Conservation (phyloP, 2,113 vertebrate species). For the Rana temporaria region DNA sequence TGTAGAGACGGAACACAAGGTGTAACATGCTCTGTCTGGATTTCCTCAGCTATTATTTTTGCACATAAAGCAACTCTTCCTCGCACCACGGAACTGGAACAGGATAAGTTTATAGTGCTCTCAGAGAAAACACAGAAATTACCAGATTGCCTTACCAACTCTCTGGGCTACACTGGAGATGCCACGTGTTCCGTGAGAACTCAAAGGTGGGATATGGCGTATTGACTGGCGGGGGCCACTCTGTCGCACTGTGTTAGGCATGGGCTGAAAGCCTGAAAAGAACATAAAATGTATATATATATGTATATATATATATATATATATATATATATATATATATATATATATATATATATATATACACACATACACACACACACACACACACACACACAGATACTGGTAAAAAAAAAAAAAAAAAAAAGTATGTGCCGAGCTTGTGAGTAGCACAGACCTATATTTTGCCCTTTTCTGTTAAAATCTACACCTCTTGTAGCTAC, state of each 20-base stretch:
- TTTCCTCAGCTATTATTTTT: slow-evolving; percentile 72
- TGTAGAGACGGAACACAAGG: slow-evolving; percentile 74
- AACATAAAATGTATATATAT: neutral
- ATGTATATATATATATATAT: no score
- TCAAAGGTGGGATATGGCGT: slow-evolving; percentile 86
- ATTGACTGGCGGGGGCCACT: slow-evolving; percentile 89
- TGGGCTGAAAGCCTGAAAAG: slow-evolving; percentile 86
- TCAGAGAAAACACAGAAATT: neutral
- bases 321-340: no score
- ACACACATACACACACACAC: no score
- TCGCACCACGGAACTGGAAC: slow-evolving; percentile 53
- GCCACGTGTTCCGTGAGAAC: slow-evolving; percentile 85
- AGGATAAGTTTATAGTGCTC: slow-evolving; percentile 43
- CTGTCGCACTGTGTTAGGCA: slow-evolving; percentile 90
- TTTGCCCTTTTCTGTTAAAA: no score
- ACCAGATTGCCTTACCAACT: slow-evolving; percentile 77
- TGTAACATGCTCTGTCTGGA: slow-evolving; percentile 71
- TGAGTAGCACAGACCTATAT: no score
- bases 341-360: no score
- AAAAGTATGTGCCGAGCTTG: no score
- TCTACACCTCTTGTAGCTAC: no score
- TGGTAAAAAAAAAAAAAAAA: no score
- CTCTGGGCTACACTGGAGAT: slow-evolving; percentile 81
- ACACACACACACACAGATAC: no score
- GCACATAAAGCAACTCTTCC: slow-evolving; percentile 51